These are phyloP conservation scores for Lymantria monacha DNA, from an alignment of 2,888 invertebrate species.

Conservation along the genomic window DNA sequence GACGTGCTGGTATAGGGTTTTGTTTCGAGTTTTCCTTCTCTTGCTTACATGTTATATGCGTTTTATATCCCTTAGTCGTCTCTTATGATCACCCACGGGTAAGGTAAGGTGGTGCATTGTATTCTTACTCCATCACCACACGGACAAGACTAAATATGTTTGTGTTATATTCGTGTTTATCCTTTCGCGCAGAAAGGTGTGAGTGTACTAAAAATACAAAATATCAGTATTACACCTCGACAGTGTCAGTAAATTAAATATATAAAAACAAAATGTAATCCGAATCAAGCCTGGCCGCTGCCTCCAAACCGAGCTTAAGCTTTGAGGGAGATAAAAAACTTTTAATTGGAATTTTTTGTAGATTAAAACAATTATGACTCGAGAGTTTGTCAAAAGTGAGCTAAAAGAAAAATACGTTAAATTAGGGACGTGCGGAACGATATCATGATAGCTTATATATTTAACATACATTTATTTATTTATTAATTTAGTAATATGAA, in stretches of 20 bases:
- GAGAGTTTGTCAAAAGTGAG: slow-evolving; percentile 51
- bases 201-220: too few relatives aligned
- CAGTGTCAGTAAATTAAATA: slow-evolving; percentile 36
- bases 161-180: too few relatives aligned
- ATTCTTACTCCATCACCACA: too few relatives aligned
- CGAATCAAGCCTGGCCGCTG: slow-evolving; percentile 36
- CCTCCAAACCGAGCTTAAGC: slow-evolving; percentile 57
- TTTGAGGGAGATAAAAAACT: slow-evolving; percentile 65
- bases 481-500: neutral
- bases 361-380: slow-evolving; percentile 70
- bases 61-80: too few relatives aligned
- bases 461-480: neutral
- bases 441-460: slow-evolving; percentile 6
- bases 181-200: too few relatives aligned
- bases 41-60: too few relatives aligned
- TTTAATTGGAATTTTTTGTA: slow-evolving; percentile 72
- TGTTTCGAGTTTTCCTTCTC: too few relatives aligned
- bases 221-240: too few relatives aligned
- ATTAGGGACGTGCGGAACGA: slow-evolving; percentile 15
- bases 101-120: too few relatives aligned
- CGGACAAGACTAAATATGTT: too few relatives aligned
- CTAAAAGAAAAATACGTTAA: slow-evolving; percentile 44
- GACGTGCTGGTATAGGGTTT: too few relatives aligned
- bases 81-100: too few relatives aligned
- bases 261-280: slow-evolving; percentile 39